These are phyloP conservation scores for Muscicapa adusta DNA, from an alignment of 2,113 vertebrate genomes.

Conservation along the genomic window DNA sequence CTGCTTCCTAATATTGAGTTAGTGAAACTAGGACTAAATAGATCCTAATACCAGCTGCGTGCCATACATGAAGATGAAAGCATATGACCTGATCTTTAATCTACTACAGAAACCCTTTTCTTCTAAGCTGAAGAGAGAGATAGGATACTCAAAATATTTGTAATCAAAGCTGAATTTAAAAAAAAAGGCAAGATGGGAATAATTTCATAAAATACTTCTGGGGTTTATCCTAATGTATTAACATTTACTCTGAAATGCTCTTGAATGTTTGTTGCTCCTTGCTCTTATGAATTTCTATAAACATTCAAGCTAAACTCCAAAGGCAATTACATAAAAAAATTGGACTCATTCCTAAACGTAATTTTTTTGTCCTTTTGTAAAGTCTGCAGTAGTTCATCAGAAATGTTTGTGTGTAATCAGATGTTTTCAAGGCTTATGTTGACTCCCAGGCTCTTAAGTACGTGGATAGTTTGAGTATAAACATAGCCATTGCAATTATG, in stretches of 20 bases:
- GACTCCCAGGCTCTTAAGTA: background rate
- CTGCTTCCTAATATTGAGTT: background rate
- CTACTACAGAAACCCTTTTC: background rate
- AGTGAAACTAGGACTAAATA: background rate
- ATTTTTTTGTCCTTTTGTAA: background rate
- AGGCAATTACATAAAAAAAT: background rate
- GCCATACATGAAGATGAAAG: background rate
- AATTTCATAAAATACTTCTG: background rate
- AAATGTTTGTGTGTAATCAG: background rate
- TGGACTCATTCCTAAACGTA: background rate
- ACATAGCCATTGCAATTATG: background rate
- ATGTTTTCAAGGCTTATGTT: background rate
- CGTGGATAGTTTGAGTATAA: background rate
- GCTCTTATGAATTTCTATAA: background rate
- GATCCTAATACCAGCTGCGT: background rate
- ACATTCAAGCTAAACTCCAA: background rate
- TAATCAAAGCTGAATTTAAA: background rate
- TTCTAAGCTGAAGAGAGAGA: background rate
- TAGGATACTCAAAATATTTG: background rate
- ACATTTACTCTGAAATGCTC: background rate
- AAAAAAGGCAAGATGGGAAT: background rate
- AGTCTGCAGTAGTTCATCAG: constrained; percentile 4
- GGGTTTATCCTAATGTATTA: background rate
- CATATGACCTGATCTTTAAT: rapidly evolving
- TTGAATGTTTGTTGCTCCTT: background rate